phyloP scores from a whole-genome alignment of 2,113 vertebrate genomes.

The Lanius ludovicianus region DNA sequence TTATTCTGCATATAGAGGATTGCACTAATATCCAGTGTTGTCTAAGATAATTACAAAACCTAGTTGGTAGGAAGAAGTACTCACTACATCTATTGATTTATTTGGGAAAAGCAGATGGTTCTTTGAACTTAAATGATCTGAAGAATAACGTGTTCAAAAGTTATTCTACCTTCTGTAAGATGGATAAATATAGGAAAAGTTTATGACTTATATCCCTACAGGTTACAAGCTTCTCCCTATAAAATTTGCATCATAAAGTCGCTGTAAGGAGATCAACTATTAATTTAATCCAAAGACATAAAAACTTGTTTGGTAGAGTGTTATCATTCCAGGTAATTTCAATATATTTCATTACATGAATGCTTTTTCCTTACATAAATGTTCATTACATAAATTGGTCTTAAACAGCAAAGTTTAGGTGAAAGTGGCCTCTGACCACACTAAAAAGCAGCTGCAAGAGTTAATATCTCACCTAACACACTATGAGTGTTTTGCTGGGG shows the following conservation, averaged over 20 bases:
- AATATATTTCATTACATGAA: neutral
- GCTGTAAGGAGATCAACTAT: neutral
- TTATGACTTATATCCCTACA: neutral
- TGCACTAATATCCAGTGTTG: neutral
- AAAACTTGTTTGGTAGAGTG: neutral
- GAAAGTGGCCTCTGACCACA: neutral
- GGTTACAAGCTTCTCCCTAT: neutral
- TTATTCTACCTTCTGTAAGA: neutral
- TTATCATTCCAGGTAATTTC: neutral
- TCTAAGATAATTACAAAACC: neutral
- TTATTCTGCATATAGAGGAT: neutral
- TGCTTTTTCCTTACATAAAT: neutral
- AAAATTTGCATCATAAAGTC: neutral
- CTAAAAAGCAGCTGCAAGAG: neutral
- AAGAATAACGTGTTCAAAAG: neutral
- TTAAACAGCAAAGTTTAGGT: neutral
- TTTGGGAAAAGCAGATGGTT: neutral
- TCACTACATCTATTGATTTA: neutral
- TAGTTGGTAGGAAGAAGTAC: neutral
- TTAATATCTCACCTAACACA: neutral
- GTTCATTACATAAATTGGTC: neutral
- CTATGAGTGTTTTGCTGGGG: neutral
- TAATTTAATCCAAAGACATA: neutral
- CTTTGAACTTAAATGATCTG: neutral
- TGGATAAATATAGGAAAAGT: neutral